Evolutionary conservation across 2,113 vertebrate species (phyloP).

Genomic region (Argyrosomus japonicus): DNA sequence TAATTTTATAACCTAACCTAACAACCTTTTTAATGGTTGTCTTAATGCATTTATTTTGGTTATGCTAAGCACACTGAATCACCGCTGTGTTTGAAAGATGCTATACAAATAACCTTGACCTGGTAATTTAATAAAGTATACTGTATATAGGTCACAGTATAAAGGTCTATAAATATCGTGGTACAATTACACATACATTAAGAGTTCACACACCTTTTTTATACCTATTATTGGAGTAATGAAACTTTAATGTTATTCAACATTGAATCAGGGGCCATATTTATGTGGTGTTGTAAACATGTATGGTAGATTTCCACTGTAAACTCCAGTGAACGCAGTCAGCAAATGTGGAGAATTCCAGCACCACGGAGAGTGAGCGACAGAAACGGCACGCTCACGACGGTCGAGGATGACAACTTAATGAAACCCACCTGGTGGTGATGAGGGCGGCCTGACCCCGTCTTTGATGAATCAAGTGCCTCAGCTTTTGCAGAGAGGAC

Average conservation of each 20-base stretch:
- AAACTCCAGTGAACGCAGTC: slow-evolving; percentile 31
- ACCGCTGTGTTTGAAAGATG: background rate
- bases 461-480: slow-evolving; percentile 60
- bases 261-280: background rate
- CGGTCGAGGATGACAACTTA: slow-evolving; percentile 61
- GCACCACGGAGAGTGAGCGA: slow-evolving; percentile 11
- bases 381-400: slow-evolving; percentile 9
- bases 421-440: slow-evolving; percentile 66
- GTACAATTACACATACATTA: background rate
- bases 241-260: background rate
- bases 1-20: background rate
- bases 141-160: background rate
- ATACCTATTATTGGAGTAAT: no score
- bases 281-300: background rate
- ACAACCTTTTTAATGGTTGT: no score
- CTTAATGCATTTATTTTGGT: background rate
- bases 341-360: slow-evolving; percentile 12
- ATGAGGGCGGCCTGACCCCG: slow-evolving; percentile 49
- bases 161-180: background rate
- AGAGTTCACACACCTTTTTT: background rate
- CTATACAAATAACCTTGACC: background rate
- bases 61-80: background rate
- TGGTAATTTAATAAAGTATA: background rate
- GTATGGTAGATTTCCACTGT: slow-evolving; percentile 1
- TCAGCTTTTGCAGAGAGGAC: slow-evolving; percentile 43